Conservation (phyloP, 2,888 invertebrate species). For the Dascillus cervinus region DNA sequence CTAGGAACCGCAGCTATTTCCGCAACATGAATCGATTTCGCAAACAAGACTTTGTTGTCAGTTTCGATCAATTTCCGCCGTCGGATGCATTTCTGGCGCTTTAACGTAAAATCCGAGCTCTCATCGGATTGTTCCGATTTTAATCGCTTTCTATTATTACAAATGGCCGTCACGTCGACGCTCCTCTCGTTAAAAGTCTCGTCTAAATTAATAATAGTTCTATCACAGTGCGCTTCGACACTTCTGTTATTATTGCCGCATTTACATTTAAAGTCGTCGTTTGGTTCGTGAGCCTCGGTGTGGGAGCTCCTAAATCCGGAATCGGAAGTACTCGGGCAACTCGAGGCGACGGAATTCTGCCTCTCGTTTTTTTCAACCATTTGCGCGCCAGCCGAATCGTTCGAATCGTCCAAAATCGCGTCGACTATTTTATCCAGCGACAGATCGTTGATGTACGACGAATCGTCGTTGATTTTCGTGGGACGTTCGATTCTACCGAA, state of each 20-base stretch:
- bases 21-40: not conserved
- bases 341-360: slow-evolving; percentile 16
- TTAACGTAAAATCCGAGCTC: slow-evolving; percentile 34
- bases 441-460: slow-evolving; percentile 48
- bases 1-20: not conserved
- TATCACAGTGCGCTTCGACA: slow-evolving; percentile 22
- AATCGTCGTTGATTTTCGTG: slow-evolving; percentile 39
- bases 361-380: slow-evolving; percentile 23
- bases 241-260: slow-evolving; percentile 25
- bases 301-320: slow-evolving; percentile 36
- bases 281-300: slow-evolving; percentile 30
- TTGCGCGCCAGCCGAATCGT: slow-evolving; percentile 39
- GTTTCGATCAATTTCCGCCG: slow-evolving; percentile 39
- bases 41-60: not conserved
- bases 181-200: slow-evolving; percentile 38
- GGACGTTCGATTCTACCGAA: slow-evolving; percentile 47
- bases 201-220: slow-evolving; percentile 35
- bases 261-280: slow-evolving; percentile 32
- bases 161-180: slow-evolving; percentile 31
- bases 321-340: slow-evolving; percentile 30
- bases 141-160: slow-evolving; percentile 15
- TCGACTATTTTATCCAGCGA: slow-evolving; percentile 55
- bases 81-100: slow-evolving; percentile 52
- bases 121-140: slow-evolving; percentile 30
- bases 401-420: slow-evolving; percentile 53